Conservation (phyloP, 2,113 vertebrate genomes). For the Gasterosteus nipponicus region DNA sequence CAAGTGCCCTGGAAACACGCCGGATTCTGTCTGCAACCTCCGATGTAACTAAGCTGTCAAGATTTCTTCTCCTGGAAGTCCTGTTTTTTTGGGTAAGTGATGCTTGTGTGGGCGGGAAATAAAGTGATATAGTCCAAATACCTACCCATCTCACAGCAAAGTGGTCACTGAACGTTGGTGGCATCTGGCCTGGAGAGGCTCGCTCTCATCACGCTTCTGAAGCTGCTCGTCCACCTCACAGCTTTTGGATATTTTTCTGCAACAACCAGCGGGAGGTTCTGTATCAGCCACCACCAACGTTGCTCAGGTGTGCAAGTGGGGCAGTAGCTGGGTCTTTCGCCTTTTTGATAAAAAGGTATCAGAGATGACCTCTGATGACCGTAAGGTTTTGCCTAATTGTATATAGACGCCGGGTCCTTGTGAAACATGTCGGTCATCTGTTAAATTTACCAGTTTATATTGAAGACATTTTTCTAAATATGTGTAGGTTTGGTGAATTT, state of each 20-base stretch:
- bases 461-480: neutral
- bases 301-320: neutral
- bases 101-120: constrained; percentile 13
- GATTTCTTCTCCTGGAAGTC: constrained; percentile 67
- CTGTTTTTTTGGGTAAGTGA: constrained; percentile 70
- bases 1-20: constrained; percentile 62
- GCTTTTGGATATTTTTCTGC: constrained; percentile 1
- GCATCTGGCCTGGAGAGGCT: constrained; percentile 21
- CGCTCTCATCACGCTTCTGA: neutral
- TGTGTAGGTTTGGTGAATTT: neutral
- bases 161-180: constrained; percentile 11
- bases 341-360: neutral
- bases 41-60: constrained; percentile 64
- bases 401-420: neutral
- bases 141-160: neutral
- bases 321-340: neutral
- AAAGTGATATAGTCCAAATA: neutral
- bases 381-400: neutral
- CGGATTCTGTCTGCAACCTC: constrained; percentile 48
- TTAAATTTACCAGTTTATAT: neutral
- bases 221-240: constrained; percentile 14
- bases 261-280: neutral
- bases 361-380: neutral
- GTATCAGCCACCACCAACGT: constrained; percentile 11
- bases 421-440: neutral